Evolutionary conservation across 2,113 vertebrate genomes (phyloP), one percentile per base, ranked within the genome.

Genomic region (Cavia aperea): DNA sequence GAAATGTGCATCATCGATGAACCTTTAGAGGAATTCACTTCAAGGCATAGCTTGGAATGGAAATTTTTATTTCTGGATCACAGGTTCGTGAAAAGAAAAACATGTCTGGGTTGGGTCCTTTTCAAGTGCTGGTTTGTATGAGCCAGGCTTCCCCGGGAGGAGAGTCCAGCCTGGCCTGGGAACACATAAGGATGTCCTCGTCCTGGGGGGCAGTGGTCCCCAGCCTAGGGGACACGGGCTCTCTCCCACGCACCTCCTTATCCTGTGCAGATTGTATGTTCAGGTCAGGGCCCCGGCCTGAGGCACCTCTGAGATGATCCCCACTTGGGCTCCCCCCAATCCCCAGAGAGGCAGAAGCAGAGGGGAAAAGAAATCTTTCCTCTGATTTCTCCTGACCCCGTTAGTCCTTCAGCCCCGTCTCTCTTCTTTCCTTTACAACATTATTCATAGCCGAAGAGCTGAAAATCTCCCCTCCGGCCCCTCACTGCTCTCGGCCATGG

Each of bases 61-160:
- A 98, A 98, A 97, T 98, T 98, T 97, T 98, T 98, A 94, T 98
- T 98, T 97, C 97, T 98, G 94, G 98, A 98, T 97, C 98, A 98
- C 97, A 98, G 98, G 98, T 98, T 95, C 93, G 98, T 98, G 93
- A 95, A 95, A 96, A 96, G 93, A 94, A 96, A 95, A 96, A 85
- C 23, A 15, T 26, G 89, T 92, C 90, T 95, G 86, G 24, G 82
- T 93, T 95, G 15, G 29, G 43, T 94, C 62, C 65, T 93, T 96
- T 51, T 90, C 93, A 95, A 90, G 77, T 63, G 36, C 49, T 93
- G 31, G 31, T 93, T 94, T 93, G 77, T 4, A 0, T 90, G 91
- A 95, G 78, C 89, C 88, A 75, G 60, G 1, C 51, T 94, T 43
- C 81, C 81, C 24, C 31, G 81, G 58, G 72, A 79, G 39, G 23